Percentiles rank a stretch among this genome's conserved stretches.
Evolutionary conservation across 1,140 invertebrate genomes (phyloP).

Genomic region (Pogonus chalceus): DNA sequence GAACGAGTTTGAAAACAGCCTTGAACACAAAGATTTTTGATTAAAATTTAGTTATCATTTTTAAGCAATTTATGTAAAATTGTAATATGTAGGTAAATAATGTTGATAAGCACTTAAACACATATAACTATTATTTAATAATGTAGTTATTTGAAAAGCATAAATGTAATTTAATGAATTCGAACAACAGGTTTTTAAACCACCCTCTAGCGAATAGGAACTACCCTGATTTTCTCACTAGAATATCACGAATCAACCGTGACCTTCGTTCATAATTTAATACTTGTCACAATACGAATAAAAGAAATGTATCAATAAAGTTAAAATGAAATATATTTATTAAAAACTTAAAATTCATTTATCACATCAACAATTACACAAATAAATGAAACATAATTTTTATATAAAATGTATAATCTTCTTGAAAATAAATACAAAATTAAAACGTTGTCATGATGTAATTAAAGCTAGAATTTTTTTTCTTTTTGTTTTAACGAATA

Average conservation of each 20-base stretch:
- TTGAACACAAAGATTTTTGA: slow-evolving; percentile 4
- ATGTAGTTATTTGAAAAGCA: no score
- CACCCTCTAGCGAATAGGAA: neutral
- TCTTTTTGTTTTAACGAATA: neutral
- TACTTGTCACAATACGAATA: neutral
- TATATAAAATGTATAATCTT: neutral
- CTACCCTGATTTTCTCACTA: neutral
- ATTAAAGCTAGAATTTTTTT: slow-evolving; percentile 2
- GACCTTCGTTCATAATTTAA: slow-evolving; percentile 6
- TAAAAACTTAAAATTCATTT: neutral
- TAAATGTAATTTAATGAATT: no score
- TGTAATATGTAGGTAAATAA: no score
- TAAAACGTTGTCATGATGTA: slow-evolving; percentile 1
- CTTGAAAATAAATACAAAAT: neutral
- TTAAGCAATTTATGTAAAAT: no score
- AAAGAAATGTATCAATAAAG: neutral
- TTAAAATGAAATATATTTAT: neutral
- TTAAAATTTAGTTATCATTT: no score
- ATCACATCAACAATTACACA: neutral
- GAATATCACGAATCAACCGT: neutral
- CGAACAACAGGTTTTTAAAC: slow-evolving; percentile 4
- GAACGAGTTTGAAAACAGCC: neutral
- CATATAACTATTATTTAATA: no score
- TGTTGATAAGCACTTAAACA: no score
- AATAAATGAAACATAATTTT: neutral